Evolutionary conservation across 23 tunicate species (phyloP), one percentile per base, ranked within the genome.

Genomic region (Styela clava): DNA sequence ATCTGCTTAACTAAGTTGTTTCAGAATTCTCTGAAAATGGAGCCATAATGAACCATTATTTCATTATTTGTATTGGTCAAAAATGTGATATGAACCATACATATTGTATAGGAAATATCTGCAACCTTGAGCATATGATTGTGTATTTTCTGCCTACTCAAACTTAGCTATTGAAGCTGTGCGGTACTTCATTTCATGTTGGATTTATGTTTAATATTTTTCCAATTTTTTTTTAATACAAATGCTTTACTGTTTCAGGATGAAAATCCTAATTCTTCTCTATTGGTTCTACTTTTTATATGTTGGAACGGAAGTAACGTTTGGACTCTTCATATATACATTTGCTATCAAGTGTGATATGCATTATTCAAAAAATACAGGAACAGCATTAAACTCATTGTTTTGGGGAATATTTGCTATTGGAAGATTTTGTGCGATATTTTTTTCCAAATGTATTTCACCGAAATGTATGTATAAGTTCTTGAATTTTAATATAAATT

Each of bases 331-430:
- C 56, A 68, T 89, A 36, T 89, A 79, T 74, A 79, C 88, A 16
- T 89, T 89, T 77, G 89, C 89, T 7, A 89, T 85, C 36, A 74
- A 74, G 7, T 78, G 85, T 36, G 24, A 34, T 1, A 89, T 65
- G 20, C 82, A 85, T 31, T 89, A 85, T 69, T 79, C 95, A 0
- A 89, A 89, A 77, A 74, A 80, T 33, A 25, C 68, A 34, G 86
- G 86, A 51, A 83, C 95, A 2, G 21, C 35, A 24, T 65, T 89
- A 2, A 89, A 84, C 35, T 44, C 89, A 18, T 26, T 89, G 28
- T 89, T 85, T 65, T 89, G 95, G 95, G 95, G 95, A 2, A 69
- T 78, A 2, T 89, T 89, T 85, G 89, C 95, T 31, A 23, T 82
- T 7, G 95, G 95, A 31, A 73, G 95, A 27, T 89, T 89, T 25